phyloP scores from a whole-genome alignment of 23 tunicate species.

The Pegea sp. region DNA sequence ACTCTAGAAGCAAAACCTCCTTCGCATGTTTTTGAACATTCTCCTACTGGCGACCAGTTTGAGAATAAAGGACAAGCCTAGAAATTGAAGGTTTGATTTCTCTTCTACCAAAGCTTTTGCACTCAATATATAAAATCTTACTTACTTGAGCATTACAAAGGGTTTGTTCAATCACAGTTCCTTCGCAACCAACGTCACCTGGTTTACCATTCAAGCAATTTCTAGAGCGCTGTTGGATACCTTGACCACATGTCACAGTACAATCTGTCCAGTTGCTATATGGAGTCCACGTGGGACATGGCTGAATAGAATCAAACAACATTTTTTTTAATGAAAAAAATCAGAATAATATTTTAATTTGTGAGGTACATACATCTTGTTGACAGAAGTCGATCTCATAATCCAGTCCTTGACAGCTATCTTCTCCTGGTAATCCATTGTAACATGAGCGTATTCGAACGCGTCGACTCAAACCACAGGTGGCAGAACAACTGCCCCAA shows the following conservation, averaged over 20 bases:
- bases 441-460: conserved; percentile 13
- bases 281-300: conserved; percentile 43
- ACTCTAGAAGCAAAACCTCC: conserved; percentile 7
- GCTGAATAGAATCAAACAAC: too few relatives aligned
- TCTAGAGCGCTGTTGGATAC: conserved; percentile 10
- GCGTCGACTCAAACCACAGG: conserved; percentile 20
- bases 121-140: too few relatives aligned
- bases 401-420: conserved; percentile 20
- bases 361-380: conserved; percentile 20
- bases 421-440: conserved; percentile 19
- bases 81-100: too few relatives aligned
- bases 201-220: conserved; percentile 10
- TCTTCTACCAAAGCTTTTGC: too few relatives aligned
- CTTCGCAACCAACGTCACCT: conserved; percentile 43
- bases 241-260: conserved; percentile 47
- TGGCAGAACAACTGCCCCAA: conserved; percentile 25
- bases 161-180: conserved; percentile 4
- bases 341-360: too few relatives aligned
- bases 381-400: conserved; percentile 14
- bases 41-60: conserved; percentile 17
- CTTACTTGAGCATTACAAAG: conserved; percentile 36
- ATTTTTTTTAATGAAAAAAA: too few relatives aligned
- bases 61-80: conserved; percentile 46
- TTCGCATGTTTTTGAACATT: conserved; percentile 28
- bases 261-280: conserved; percentile 32